Evolutionary conservation across 2,797 vertebrate species (phyloP).

Genomic region (Buceros bicornis): DNA sequence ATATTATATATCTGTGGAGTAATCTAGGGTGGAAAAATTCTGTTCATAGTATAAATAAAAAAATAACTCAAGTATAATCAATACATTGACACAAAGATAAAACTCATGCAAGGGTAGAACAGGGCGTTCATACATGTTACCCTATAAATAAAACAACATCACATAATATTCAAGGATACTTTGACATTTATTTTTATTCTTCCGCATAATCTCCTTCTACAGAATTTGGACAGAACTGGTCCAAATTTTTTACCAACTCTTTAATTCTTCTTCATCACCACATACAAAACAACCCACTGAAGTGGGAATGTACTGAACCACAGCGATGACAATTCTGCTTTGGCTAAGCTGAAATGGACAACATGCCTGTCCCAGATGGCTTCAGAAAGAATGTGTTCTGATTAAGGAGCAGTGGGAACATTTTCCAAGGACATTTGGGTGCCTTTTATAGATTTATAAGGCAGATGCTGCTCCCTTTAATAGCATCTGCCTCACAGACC

Average conservation of each 20-base stretch:
- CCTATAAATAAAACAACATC: neutral
- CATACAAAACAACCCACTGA: constrained; percentile 35
- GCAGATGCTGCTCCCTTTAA: constrained; percentile 63
- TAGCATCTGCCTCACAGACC: constrained; percentile 64
- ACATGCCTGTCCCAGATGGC: constrained; percentile 71
- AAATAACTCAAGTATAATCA: neutral
- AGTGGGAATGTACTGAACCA: constrained; percentile 33
- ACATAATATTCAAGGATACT: neutral
- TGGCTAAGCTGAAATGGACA: constrained; percentile 58
- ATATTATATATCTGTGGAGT: neutral
- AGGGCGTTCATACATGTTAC: neutral
- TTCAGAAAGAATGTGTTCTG: constrained; percentile 67
- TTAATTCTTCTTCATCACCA: constrained; percentile 4
- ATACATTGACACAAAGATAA: neutral
- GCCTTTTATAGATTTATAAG: constrained; percentile 70
- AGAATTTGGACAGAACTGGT: neutral
- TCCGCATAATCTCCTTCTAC: neutral
- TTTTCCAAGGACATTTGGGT: constrained; percentile 74
- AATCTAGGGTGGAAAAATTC: neutral
- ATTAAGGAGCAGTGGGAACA: constrained; percentile 72
- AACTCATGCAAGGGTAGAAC: neutral
- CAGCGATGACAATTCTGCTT: constrained; percentile 36
- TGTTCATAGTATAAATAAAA: neutral
- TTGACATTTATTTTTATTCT: neutral
- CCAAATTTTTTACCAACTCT: neutral